Conservation (phyloP, 2,888 invertebrate genomes). For the Drosophila buzzatii region DNA sequence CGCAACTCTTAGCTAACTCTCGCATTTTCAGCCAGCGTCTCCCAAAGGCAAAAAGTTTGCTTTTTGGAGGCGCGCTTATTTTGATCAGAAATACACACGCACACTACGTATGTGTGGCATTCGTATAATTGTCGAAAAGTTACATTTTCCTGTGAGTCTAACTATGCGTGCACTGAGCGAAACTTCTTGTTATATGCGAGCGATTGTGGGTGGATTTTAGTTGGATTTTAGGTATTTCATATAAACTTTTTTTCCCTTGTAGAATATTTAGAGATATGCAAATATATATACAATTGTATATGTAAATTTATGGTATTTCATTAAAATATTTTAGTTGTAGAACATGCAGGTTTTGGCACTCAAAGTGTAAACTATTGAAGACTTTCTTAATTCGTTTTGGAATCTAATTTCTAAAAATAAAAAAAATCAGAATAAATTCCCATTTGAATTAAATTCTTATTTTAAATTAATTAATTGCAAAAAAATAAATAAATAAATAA, state of each 20-base stretch:
- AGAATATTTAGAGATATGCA: no score
- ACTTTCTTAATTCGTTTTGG: no score
- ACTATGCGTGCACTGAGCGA: slow-evolving; percentile 41
- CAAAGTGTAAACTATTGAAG: no score
- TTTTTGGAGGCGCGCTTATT: slow-evolving; percentile 33
- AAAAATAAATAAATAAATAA: no score
- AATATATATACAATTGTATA: no score
- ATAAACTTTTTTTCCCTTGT: neutral
- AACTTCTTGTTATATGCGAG: neutral
- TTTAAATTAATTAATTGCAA: no score
- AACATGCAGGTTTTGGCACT: no score
- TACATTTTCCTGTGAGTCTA: slow-evolving; percentile 45
- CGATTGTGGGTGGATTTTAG: neutral
- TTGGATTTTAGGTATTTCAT: neutral
- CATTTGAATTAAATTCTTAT: no score
- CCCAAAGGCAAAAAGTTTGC: slow-evolving; percentile 36
- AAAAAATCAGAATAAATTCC: no score
- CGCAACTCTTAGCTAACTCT: slow-evolving; percentile 34
- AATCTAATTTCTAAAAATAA: no score
- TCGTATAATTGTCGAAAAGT: slow-evolving; percentile 54
- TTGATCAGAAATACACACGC: slow-evolving; percentile 36
- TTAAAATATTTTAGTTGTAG: no score
- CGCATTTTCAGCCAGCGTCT: slow-evolving; percentile 25
- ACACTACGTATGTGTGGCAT: slow-evolving; percentile 13
- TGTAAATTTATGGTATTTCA: no score